phyloP scores from a whole-genome alignment of 30 jellyfish, hydroid and myxozoan genomes.

The Clytia hemisphaerica region DNA sequence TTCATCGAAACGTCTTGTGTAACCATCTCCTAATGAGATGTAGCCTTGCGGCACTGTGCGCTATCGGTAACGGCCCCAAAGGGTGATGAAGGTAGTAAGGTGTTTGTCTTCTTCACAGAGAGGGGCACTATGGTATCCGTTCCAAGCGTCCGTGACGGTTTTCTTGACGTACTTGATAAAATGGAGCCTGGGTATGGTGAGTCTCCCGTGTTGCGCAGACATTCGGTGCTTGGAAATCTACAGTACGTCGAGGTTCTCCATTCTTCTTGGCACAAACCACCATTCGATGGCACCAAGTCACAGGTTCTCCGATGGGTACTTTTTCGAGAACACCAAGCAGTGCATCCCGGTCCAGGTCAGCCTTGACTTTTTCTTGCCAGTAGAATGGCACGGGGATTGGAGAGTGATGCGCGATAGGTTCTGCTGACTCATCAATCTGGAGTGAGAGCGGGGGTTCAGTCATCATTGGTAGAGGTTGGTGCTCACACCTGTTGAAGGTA shows the following conservation, averaged over 20 bases:
- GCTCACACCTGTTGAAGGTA: constrained; percentile 17
- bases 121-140: neutral
- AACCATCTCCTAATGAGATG: constrained; percentile 35
- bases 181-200: constrained; percentile 24
- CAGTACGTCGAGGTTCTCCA: neutral
- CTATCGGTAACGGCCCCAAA: neutral
- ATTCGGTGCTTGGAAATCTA: neutral
- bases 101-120: neutral
- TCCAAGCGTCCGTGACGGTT: neutral
- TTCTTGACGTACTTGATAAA: constrained; percentile 2
- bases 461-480: constrained; percentile 17
- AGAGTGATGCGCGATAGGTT: neutral
- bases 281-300: constrained; percentile 26
- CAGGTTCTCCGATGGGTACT: constrained; percentile 32
- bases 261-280: neutral
- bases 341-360: constrained; percentile 4
- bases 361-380: constrained; percentile 18
- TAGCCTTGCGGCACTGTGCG: neutral
- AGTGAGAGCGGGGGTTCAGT: neutral
- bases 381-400: constrained; percentile 17
- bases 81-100: neutral
- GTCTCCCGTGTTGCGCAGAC: constrained; percentile 16
- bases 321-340: constrained; percentile 6
- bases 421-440: neutral
- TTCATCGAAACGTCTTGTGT: constrained; percentile 16